Conservation (phyloP, 2,797 vertebrate genomes). For the Serranus cabrilla region DNA sequence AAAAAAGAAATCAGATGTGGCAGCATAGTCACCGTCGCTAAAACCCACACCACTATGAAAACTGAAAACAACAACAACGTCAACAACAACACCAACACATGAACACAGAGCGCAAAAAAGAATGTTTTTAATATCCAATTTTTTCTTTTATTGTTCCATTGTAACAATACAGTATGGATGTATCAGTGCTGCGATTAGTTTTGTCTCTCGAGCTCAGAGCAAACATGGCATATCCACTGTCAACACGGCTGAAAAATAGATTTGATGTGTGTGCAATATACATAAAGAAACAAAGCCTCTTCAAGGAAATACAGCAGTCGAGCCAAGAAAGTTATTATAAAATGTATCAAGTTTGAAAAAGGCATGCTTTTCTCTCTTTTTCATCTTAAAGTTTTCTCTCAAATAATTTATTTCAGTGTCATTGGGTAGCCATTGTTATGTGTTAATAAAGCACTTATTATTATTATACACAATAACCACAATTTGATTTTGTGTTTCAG, state of each 20-base stretch:
- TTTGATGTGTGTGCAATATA: constrained; percentile 83
- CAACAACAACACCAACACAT: constrained; percentile 75
- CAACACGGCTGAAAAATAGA: constrained; percentile 86
- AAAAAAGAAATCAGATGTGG: constrained; percentile 89
- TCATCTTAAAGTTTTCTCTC: constrained; percentile 46
- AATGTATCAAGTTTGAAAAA: constrained; percentile 87
- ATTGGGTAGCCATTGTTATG: constrained; percentile 75
- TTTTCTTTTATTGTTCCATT: constrained; percentile 83
- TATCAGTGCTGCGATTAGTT: constrained; percentile 74
- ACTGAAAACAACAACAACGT: constrained; percentile 66
- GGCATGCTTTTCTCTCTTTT: constrained; percentile 79
- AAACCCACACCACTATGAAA: constrained; percentile 84
- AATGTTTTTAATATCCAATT: constrained; percentile 81
- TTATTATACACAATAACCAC: constrained; percentile 76
- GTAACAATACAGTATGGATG: constrained; percentile 83
- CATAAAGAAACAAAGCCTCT: constrained; percentile 89
- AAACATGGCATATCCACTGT: constrained; percentile 79
- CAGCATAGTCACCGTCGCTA: constrained; percentile 84
- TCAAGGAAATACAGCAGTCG: constrained; percentile 82
- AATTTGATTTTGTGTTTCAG: constrained; percentile 81
- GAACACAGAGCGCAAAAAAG: constrained; percentile 77
- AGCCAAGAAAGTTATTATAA: constrained; percentile 82
- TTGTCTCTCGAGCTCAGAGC: constrained; percentile 71
- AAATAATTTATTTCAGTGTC: constrained; percentile 68
- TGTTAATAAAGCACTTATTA: constrained; percentile 82